These are phyloP conservation scores for Channa striata DNA, from an alignment of 2,797 vertebrate species.

Conservation along the genomic window DNA sequence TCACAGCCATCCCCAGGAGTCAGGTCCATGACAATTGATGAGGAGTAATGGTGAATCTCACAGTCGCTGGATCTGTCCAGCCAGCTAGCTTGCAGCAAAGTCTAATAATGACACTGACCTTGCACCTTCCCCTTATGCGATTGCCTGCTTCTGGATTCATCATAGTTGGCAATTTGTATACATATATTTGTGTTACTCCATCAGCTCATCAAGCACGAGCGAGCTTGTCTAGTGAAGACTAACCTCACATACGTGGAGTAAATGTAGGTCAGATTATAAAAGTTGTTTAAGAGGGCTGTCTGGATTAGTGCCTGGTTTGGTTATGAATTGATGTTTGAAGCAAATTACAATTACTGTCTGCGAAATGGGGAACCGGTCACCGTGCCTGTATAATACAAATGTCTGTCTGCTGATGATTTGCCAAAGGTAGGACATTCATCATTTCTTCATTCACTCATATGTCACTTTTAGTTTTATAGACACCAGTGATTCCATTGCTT, in stretches of 20 bases:
- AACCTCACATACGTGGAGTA: slow-evolving; percentile 29
- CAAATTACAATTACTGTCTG: background rate
- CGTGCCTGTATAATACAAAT: background rate
- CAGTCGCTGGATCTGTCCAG: slow-evolving; percentile 49
- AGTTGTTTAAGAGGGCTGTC: background rate
- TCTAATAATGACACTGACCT: slow-evolving; percentile 73
- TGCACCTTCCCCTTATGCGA: slow-evolving; percentile 52
- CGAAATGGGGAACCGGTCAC: background rate
- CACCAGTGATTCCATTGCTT: background rate
- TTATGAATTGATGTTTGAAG: slow-evolving; percentile 1
- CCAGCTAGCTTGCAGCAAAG: slow-evolving; percentile 38
- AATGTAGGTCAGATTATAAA: slow-evolving; percentile 7
- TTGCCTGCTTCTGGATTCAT: slow-evolving; percentile 58
- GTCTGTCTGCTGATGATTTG: background rate
- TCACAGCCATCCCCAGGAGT: slow-evolving; percentile 53
- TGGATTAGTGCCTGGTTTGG: background rate
- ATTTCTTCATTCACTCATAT: background rate
- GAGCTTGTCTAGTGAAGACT: slow-evolving; percentile 3
- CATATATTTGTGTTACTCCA: slow-evolving; percentile 1
- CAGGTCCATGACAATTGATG: slow-evolving; percentile 65
- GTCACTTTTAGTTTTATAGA: background rate
- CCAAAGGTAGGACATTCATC: background rate
- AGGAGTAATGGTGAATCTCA: slow-evolving; percentile 65
- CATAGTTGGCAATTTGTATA: slow-evolving; percentile 28
- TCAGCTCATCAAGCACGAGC: slow-evolving; percentile 37